Evolutionary conservation across 2,113 vertebrate genomes (phyloP), one percentile per base, ranked within the genome.

Genomic region (Pampusana beccarii): DNA sequence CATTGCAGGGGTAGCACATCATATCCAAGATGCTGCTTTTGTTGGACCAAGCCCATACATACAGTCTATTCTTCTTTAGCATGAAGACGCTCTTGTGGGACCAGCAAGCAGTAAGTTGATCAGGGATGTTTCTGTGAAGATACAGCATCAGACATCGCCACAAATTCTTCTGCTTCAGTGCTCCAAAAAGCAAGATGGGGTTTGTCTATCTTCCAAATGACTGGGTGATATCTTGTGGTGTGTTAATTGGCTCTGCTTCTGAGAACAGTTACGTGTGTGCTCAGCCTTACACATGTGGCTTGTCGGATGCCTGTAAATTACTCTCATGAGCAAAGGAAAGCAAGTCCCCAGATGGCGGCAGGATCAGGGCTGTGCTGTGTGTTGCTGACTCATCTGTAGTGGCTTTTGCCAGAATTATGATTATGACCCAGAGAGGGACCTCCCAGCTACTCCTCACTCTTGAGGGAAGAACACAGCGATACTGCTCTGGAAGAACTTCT

Each of bases 161-260:
- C 5, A 51, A 33, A 36, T 86, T 72, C 92, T 93, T 94, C 87
- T 70, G 87, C 94, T 89, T 34, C 66, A 36, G n/a, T 33, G 69
- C 90, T 89, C 91, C 92, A 64, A 87, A 95, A 80, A 69, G 83
- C 82, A 53, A 92, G 88, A 73, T 16, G 18, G 81, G 67, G 77
- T 93, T 72, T 94, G 80, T 81, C 4, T 65, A 19, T 79, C 80
- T 96, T 91, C 93, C 86, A 92, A 92, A 86, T 94, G 77, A 67
- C 95, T 75, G 86, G 67, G n/a, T 69, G 95, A 31, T 92, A 61
- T 81, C 81, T 95, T 29, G 31, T 89, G 90, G 86, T 79, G 80
- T 94, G 95, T 92, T 94, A 95, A 96, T 91, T 92, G 96, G 93
- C 93, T 90, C 86, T 53, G 77, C 90, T 94, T 89, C 93, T 93